Evolutionary conservation across 2,113 vertebrate genomes (phyloP).

Genomic region (Echinops telfairi): DNA sequence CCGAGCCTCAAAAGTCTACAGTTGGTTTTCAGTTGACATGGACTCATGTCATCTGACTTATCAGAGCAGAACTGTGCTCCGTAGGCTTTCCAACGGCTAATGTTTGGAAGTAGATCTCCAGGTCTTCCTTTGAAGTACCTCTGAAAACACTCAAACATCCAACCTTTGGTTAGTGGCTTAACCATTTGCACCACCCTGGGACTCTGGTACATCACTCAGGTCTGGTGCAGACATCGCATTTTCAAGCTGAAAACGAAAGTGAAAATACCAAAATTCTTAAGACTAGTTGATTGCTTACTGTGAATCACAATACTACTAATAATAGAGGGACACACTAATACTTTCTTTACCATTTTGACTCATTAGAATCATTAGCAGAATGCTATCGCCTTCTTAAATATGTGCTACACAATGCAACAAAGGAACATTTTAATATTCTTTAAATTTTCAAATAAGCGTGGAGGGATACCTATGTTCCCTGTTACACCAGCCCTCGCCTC

Average conservation of each 20-base stretch:
- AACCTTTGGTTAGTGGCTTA: background rate
- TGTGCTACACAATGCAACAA: conserved; percentile 40
- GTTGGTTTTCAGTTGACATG: background rate
- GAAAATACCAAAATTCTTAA: background rate
- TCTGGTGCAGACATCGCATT: background rate
- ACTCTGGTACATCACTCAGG: background rate
- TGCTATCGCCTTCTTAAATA: conserved; percentile 43
- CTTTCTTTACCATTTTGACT: conserved; percentile 58
- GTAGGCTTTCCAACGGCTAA: background rate
- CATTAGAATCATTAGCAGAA: conserved; percentile 37
- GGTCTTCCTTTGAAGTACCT: background rate
- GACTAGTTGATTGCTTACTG: background rate
- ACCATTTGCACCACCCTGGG: background rate
- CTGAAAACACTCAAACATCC: background rate
- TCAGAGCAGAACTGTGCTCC: background rate
- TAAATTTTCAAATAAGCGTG: conserved; percentile 53
- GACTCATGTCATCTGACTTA: background rate
- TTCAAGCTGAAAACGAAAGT: conserved; percentile 54
- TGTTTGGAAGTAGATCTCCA: background rate
- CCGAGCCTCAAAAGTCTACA: background rate
- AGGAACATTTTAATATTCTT: conserved; percentile 17
- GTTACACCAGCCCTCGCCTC: conserved; percentile 2
- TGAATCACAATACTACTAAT: background rate
- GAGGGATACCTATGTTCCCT: background rate
- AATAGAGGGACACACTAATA: conserved; percentile 27